Evolutionary conservation across 1,140 invertebrate genomes (phyloP), one percentile per base, ranked within the genome.

Genomic region (Heliothis virescens): DNA sequence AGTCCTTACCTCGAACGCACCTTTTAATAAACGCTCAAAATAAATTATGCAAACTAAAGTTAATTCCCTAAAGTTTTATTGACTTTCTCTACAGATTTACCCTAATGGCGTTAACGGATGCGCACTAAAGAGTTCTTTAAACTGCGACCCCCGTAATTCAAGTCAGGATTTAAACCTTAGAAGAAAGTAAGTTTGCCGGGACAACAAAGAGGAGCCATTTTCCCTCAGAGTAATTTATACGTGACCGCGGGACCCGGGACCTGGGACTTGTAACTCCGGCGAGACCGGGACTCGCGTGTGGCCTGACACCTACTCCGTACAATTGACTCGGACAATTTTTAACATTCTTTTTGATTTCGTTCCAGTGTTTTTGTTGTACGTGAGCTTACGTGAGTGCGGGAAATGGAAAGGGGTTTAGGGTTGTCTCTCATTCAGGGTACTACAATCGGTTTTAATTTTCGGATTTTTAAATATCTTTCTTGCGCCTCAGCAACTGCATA

Each of bases 81-180:
- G 81, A 84, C 81, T 81, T 82, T 81, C 75, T 65, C 62, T 50
- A 65, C 74, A 83, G 80, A 75, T 78, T 80, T 76, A 72, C 78
- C 81, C 67, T 83, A 85, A 83, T 79, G 75, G 78, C 79, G 76
- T 80, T 80, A 82, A 82, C 80, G 82, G 74, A 80, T 80, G 53
- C 67, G 62, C 80, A 62, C 81, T 80, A 71, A 83, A 83, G 81
- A 83, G 84, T 84, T 83, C 80, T 85, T 87, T 85, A 84, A 88
- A 81, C 82, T 73, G 79, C 69, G 75, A 81, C 83, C 82, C 85
- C 82, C 83, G 87, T 92, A 91, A 90, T 88, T 90, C 89, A 91
- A 91, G 89, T 88, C 87, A 88, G 89, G 89, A 91, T 90, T 91
- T 91, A 87, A 90, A 87, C 87, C 85, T 87, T 86, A 84, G 89